Evolutionary conservation across 2,797 vertebrate genomes (phyloP).

Genomic region (Odontamblyopus rebecca): DNA sequence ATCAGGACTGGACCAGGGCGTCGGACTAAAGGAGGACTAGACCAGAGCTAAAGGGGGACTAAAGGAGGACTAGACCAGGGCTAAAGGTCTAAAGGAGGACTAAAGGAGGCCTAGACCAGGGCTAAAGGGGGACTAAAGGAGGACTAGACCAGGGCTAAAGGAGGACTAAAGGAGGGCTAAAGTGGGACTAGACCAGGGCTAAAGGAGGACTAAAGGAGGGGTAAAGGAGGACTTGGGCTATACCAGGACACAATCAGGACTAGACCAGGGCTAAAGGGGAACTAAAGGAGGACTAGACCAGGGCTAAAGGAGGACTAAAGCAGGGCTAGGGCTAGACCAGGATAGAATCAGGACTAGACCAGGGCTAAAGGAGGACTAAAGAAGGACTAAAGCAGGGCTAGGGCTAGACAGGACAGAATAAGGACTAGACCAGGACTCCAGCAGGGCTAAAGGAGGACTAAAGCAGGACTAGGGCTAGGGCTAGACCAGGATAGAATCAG

Average conservation of each 20-base stretch:
- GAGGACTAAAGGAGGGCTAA: conserved; percentile 3
- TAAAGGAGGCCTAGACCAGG: conserved; percentile 18
- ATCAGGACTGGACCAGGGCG: conserved; percentile 17
- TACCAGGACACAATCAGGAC: background rate
- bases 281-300: too few species aligned
- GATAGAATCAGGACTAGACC: conserved; percentile 1
- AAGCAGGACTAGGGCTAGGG: too few species aligned
- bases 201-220: conserved; percentile 6
- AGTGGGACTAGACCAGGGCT: conserved; percentile 12
- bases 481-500: too few species aligned
- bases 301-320: background rate
- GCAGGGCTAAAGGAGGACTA: too few species aligned
- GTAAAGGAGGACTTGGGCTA: background rate
- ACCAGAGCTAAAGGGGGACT: conserved; percentile 4
- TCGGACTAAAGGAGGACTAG: background rate
- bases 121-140: background rate
- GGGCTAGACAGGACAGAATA: too few species aligned
- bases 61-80: conserved; percentile 18
- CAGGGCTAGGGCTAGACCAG: conserved; percentile 2
- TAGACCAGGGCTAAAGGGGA: conserved; percentile 8
- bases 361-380: conserved; percentile 9
- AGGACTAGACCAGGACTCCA: too few species aligned
- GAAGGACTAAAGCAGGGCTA: too few species aligned
- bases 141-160: conserved; percentile 20
- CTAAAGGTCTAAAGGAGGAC: background rate